Conservation (phyloP, 2,888 invertebrate genomes). For the Octonoba sinensis region DNA sequence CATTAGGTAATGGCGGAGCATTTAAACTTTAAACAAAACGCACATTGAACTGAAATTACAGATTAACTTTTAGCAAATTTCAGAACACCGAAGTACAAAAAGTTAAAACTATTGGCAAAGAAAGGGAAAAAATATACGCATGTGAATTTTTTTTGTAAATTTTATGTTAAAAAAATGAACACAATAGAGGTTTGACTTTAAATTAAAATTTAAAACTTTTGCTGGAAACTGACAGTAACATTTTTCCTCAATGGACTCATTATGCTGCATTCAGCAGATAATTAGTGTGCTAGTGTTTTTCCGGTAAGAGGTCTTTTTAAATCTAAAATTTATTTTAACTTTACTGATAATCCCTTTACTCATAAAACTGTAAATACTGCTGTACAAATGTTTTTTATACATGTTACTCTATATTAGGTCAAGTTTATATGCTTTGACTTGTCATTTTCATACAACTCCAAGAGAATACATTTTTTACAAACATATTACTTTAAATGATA, state of each 20-base stretch:
- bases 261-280: conserved; percentile 35
- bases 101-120: too few species aligned
- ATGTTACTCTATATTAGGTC: conserved; percentile 61
- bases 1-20: too few species aligned
- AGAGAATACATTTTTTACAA: conserved; percentile 27
- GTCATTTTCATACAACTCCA: conserved; percentile 49
- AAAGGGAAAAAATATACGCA: too few species aligned
- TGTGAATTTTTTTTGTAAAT: too few species aligned
- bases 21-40: too few species aligned
- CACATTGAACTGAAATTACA: too few species aligned
- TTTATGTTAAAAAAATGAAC: too few species aligned
- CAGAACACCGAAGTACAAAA: too few species aligned
- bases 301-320: conserved; percentile 44
- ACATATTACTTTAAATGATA: not conserved
- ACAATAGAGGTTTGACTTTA: too few species aligned
- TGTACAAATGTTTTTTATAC: conserved; percentile 63
- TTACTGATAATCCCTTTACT: conserved; percentile 38
- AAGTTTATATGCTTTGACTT: conserved; percentile 57
- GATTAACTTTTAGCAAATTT: too few species aligned
- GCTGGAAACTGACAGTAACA: conserved; percentile 45
- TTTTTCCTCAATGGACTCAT: conserved; percentile 27
- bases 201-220: not conserved
- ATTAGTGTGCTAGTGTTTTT: conserved; percentile 55
- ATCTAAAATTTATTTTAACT: conserved; percentile 53
- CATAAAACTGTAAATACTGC: conserved; percentile 56